Base-by-base conservation (phyloP, 2,113 vertebrate species). In the Leptosomus discolor region DNA sequence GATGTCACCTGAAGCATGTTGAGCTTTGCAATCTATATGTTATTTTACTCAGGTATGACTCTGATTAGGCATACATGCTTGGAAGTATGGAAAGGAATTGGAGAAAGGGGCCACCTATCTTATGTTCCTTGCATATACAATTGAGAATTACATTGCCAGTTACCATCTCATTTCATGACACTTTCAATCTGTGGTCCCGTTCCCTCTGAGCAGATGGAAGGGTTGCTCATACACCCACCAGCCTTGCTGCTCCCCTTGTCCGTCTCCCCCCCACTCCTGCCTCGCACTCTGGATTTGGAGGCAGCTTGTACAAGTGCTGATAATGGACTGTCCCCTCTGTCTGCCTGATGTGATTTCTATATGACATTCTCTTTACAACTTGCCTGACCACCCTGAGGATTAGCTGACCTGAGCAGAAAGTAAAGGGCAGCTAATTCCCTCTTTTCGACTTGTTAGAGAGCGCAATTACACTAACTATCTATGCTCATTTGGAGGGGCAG, bases 381-480 rank as follows among this genome's bases (percentile, higher is more conserved):
- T 85, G 63, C 51, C 71, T 81, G 89, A 67, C 58, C 5, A 48
- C 90, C 75, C 41, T 12, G 61, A 83, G 75, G 76, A 95, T 90
- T 93, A 80, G 82, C 78, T 92, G 92, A 96, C 82, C 97, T 77
- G 88, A 96, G 71, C 79, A 83, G 75, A 86, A 94, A 91, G 71
- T 39, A 84, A 95, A 97, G 85, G 90, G 68, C 95, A 78, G 71
- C 51, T 81, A 80, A 94, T 84, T 95, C 79, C 51, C 46, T 70
- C 34, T 77, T 67, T 65, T 69, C 0, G 1, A 60, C 82, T 92
- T 80, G 71, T 75, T 90, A 48, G 75, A 36, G 78, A 93, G 58
- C 71, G 58, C 92, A 91, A 43, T 88, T 81, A 64, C 46, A 58
- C 76, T 54, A 46, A 36, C 86, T 69, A 26, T 36, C 61, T 53